Conservation (phyloP, 2,113 vertebrate species). For the Cardinalis cardinalis region DNA sequence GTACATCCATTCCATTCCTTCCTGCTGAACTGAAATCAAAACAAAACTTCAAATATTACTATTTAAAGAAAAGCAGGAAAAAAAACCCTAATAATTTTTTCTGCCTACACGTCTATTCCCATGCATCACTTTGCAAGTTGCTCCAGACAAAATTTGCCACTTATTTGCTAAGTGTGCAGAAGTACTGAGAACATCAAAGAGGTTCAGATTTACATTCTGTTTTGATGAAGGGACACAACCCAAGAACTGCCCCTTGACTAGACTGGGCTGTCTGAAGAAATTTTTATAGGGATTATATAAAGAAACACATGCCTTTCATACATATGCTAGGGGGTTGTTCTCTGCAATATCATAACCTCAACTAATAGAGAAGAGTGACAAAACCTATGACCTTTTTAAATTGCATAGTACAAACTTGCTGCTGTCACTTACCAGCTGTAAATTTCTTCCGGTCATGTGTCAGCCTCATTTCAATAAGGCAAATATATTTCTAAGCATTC, state of each 20-base stretch:
- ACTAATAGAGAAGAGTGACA: not conserved
- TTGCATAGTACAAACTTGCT: not conserved
- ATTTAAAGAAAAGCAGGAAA: not conserved
- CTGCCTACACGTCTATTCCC: not conserved
- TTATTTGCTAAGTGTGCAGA: not conserved
- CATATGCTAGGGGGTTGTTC: not conserved
- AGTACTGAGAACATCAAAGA: not conserved
- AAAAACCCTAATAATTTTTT: not conserved
- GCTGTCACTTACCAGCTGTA: not conserved
- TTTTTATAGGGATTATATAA: not conserved
- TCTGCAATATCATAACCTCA: not conserved
- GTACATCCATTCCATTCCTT: not conserved
- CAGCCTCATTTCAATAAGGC: not conserved
- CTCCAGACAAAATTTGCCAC: not conserved
- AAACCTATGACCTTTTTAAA: conserved; percentile 4
- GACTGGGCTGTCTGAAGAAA: not conserved
- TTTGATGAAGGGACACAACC: not conserved
- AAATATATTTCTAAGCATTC: conserved; percentile 39
- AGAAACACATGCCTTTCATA: not conserved
- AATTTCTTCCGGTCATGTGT: conserved; percentile 10
- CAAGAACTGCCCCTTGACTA: not conserved
- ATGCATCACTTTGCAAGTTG: not conserved
- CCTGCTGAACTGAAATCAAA: not conserved
- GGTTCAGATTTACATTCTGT: not conserved
- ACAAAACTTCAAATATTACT: not conserved